Evolutionary conservation across 2,797 vertebrate species (phyloP).

Genomic region (Characodon lateralis): DNA sequence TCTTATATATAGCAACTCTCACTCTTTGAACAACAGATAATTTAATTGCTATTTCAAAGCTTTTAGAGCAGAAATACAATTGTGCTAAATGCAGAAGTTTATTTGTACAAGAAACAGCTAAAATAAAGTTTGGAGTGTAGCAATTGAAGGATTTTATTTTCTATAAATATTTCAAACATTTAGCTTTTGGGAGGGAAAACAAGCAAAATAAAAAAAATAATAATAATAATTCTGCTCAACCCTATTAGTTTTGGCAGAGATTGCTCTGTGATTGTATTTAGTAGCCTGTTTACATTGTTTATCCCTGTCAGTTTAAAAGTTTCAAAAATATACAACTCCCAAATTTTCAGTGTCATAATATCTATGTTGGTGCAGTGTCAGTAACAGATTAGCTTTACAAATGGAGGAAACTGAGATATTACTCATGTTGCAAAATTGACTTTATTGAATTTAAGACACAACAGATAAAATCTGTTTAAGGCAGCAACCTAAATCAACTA

Average conservation of each 20-base stretch:
- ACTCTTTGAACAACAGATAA: conserved; percentile 1
- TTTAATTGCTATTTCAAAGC: not conserved
- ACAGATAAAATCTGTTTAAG: not conserved
- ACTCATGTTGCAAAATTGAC: not conserved
- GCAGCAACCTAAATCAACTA: not conserved
- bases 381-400: not conserved
- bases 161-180: not conserved
- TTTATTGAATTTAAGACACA: not conserved
- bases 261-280: not conserved
- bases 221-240: not conserved
- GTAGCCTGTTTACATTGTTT: too few relatives aligned
- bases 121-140: too few relatives aligned
- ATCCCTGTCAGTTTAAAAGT: not conserved
- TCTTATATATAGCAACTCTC: not conserved
- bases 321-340: not conserved
- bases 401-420: not conserved
- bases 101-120: too few relatives aligned
- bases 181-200: not conserved
- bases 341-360: not conserved
- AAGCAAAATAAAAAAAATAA: not conserved
- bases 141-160: not conserved
- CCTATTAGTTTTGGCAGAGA: not conserved
- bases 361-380: not conserved
- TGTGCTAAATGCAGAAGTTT: not conserved
- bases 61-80: not conserved